phyloP scores from a whole-genome alignment of 37 sponge, comb jelly and placozoan species.

The Bolinopsis microptera region DNA sequence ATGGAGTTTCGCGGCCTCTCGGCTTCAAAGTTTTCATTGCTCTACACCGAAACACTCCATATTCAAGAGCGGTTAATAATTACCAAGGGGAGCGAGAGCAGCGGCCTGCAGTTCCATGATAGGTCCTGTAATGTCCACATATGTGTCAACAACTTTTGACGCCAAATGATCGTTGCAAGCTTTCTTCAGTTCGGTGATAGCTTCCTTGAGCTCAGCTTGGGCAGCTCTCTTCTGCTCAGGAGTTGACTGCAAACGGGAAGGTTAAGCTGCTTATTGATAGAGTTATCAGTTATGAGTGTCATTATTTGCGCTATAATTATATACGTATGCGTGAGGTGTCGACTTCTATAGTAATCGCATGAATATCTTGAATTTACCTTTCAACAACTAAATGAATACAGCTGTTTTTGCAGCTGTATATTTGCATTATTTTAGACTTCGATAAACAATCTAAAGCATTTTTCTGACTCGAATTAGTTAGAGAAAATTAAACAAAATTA shows the following conservation, averaged over 20 bases:
- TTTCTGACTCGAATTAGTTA: no score
- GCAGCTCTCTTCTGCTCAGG: slow-evolving; percentile 60
- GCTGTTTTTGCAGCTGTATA: no score
- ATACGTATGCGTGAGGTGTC: no score
- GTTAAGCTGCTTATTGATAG: neutral
- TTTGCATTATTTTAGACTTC: no score
- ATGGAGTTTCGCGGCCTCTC: neutral
- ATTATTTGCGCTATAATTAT: neutral
- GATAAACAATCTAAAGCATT: no score
- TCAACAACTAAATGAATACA: no score
- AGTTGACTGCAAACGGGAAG: neutral
- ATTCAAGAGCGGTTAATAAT: neutral
- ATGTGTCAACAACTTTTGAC: slow-evolving; percentile 52
- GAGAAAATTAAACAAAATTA: no score
- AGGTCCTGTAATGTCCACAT: slow-evolving; percentile 62
- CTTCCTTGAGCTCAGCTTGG: slow-evolving; percentile 25
- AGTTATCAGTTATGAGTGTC: neutral
- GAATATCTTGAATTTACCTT: no score
- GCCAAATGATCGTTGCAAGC: slow-evolving; percentile 51
- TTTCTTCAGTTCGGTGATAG: slow-evolving; percentile 19
- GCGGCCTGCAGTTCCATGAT: slow-evolving; percentile 62
- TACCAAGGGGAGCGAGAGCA: slow-evolving; percentile 25
- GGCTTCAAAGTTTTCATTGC: neutral
- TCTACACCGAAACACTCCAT: neutral
- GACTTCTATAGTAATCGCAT: no score